Percentiles rank a stretch among this genome's conserved stretches.
Evolutionary conservation across 2,888 invertebrate genomes (phyloP).

Genomic region (Pandemis cinnamomeana): DNA sequence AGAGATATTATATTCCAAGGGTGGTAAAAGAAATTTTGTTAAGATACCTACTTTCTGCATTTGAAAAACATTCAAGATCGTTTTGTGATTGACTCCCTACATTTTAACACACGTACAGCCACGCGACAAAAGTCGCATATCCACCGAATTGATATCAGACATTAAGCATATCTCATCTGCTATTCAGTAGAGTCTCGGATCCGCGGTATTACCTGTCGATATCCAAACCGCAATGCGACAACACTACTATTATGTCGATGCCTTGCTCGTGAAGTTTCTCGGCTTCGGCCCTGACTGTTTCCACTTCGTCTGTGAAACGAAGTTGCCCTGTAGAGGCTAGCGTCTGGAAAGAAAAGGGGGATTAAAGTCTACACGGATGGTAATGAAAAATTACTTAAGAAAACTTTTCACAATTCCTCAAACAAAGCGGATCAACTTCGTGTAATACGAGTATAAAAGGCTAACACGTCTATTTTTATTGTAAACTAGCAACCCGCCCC

Average conservation of each 20-base stretch:
- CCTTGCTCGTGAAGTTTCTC: slow-evolving; percentile 85
- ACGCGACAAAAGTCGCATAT: too few species aligned
- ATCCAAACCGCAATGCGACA: slow-evolving; percentile 92
- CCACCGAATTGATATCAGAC: background rate
- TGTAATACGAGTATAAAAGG: too few species aligned
- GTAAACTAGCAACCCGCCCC: too few species aligned
- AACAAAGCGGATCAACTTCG: too few species aligned
- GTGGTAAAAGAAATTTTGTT: too few species aligned
- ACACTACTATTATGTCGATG: slow-evolving; percentile 90
- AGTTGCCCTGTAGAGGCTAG: slow-evolving; percentile 87
- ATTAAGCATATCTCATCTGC: background rate
- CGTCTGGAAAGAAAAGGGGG: slow-evolving; percentile 68
- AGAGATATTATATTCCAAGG: too few species aligned
- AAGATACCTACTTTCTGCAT: too few species aligned
- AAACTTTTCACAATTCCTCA: too few species aligned
- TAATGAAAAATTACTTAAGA: background rate
- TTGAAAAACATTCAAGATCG: too few species aligned
- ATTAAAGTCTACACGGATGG: background rate
- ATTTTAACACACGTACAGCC: too few species aligned
- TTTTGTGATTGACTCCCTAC: too few species aligned
- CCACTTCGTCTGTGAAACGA: slow-evolving; percentile 87
- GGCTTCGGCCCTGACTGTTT: slow-evolving; percentile 87
- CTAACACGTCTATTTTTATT: too few species aligned
- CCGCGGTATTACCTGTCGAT: slow-evolving; percentile 79
- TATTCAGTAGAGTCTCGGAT: background rate